phyloP scores from a whole-genome alignment of 2,888 invertebrate species.

The Ectropis crepuscularia region DNA sequence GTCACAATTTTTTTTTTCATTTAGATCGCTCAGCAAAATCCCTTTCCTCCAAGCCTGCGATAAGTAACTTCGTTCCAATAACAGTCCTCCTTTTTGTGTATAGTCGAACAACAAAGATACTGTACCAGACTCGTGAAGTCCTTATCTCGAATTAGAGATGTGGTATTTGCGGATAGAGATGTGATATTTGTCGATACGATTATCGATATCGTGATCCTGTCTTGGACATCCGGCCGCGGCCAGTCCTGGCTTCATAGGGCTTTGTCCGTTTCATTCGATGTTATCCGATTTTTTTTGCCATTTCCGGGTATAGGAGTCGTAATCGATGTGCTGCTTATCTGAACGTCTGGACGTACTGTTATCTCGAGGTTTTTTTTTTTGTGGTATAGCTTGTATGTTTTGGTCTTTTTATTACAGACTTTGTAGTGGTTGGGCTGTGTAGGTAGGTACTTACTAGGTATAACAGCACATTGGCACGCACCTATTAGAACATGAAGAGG shows the following conservation, averaged over 20 bases:
- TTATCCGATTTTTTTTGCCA: constrained; percentile 2
- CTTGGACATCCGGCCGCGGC: constrained; percentile 6
- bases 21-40: too few species aligned
- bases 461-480: too few species aligned
- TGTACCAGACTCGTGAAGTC: neutral
- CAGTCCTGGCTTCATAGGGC: neutral
- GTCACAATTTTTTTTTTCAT: too few species aligned
- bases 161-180: neutral
- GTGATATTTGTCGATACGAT: constrained; percentile 2
- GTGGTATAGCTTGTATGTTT: neutral
- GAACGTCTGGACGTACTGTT: neutral
- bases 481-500: too few species aligned
- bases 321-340: constrained; percentile 7
- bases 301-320: constrained; percentile 1
- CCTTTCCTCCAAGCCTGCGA: too few species aligned
- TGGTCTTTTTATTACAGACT: too few species aligned
- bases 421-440: too few species aligned
- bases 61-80: too few species aligned
- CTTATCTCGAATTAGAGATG: neutral
- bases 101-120: neutral
- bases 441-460: too few species aligned
- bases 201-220: constrained; percentile 7
- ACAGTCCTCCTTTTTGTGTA: too few species aligned
- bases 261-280: neutral
- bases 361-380: neutral